Percentiles rank a stretch among this genome's conserved stretches.
Evolutionary conservation across 2,113 vertebrate species (phyloP).

Genomic region (Emydura subglobosa): DNA sequence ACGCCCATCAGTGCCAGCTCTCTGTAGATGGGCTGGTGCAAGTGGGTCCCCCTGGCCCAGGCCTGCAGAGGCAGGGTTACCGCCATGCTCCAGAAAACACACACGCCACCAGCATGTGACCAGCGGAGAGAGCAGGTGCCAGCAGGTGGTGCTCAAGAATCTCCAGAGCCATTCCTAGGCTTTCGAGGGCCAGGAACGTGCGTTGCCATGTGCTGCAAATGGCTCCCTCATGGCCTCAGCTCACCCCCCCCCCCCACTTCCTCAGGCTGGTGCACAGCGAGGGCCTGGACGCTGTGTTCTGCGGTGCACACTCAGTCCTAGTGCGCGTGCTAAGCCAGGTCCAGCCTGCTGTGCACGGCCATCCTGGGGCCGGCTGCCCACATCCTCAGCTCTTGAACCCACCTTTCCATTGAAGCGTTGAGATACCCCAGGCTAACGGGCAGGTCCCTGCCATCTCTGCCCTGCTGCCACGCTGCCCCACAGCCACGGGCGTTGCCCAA

Average conservation of each 20-base stretch:
- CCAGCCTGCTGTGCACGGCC: not conserved
- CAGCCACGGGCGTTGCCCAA: not conserved
- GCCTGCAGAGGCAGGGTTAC: too few relatives aligned
- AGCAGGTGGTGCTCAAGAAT: not conserved
- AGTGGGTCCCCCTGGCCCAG: too few relatives aligned
- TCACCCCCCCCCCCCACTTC: not conserved
- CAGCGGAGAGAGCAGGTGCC: accelerated
- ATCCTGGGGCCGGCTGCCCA: not conserved
- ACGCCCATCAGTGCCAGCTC: too few relatives aligned
- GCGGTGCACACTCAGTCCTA: too few relatives aligned
- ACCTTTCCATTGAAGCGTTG: not conserved
- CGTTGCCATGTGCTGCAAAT: not conserved
- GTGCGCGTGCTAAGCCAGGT: too few relatives aligned
- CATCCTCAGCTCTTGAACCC: not conserved
- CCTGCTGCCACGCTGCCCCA: not conserved
- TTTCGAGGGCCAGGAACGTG: not conserved
- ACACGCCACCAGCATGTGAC: too few relatives aligned
- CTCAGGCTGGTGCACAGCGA: not conserved
- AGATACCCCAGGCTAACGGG: not conserved
- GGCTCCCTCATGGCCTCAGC: not conserved
- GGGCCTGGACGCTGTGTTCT: not conserved
- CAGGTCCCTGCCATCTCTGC: not conserved
- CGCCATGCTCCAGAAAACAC: too few relatives aligned
- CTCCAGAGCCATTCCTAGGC: not conserved
- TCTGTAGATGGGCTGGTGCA: too few relatives aligned